Evolutionary conservation across 2,113 vertebrate genomes (phyloP).

Genomic region (Pseudonaja textilis): DNA sequence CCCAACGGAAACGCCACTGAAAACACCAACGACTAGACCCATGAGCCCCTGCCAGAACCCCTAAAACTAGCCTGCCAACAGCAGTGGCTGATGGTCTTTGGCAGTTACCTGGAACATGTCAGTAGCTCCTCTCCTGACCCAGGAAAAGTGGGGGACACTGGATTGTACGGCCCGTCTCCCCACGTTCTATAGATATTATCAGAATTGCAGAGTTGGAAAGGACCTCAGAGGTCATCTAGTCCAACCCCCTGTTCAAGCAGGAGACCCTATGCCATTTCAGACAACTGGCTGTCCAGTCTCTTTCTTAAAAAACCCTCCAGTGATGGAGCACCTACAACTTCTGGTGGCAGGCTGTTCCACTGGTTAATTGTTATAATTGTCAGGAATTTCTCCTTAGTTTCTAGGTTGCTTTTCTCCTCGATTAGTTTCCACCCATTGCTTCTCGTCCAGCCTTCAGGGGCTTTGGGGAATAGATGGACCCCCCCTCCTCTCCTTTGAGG

Average conservation of each 20-base stretch:
- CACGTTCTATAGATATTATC: not conserved
- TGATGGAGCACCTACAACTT: not conserved
- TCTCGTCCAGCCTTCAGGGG: not conserved
- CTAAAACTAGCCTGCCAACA: not conserved
- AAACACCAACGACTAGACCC: not conserved
- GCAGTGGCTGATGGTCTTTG: not conserved
- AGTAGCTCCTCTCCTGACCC: not conserved
- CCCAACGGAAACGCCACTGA: not conserved
- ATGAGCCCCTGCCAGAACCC: not conserved
- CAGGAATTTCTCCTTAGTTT: not conserved
- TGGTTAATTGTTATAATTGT: not conserved
- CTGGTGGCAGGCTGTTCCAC: not conserved
- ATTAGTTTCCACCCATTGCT: not conserved
- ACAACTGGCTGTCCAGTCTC: not conserved
- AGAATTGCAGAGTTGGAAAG: no score
- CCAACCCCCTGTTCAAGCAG: not conserved
- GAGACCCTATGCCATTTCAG: not conserved
- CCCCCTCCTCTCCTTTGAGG: not conserved
- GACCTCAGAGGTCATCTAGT: not conserved
- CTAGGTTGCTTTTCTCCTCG: not conserved
- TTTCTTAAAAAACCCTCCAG: not conserved
- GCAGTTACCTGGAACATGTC: not conserved
- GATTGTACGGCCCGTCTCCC: not conserved
- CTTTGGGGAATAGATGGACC: not conserved
- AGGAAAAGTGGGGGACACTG: not conserved